Conservation (phyloP, 2,888 invertebrate species). For the Trissonchulus latispiculum region DNA sequence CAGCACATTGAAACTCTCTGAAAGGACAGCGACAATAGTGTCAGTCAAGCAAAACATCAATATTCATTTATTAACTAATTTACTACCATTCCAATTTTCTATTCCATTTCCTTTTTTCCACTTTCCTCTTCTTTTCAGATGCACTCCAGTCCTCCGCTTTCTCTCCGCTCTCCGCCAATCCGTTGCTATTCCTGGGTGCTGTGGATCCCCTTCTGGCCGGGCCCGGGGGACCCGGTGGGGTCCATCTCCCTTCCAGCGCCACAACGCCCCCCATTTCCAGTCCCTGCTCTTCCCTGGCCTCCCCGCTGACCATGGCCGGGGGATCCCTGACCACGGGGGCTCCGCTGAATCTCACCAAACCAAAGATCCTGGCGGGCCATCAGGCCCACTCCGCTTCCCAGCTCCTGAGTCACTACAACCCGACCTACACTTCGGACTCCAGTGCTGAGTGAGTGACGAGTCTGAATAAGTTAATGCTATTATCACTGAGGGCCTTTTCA, state of each 20-base stretch:
- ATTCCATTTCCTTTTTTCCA: too few species aligned
- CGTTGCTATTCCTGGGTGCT: not conserved
- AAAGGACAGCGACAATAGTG: too few species aligned
- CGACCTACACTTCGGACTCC: not conserved
- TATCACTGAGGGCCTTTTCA: too few species aligned
- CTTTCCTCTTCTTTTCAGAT: not conserved
- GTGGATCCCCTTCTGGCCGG: not conserved
- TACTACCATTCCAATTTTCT: too few species aligned
- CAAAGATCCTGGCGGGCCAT: slow-evolving; percentile 51
- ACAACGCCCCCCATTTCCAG: not conserved
- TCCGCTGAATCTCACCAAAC: slow-evolving; percentile 77
- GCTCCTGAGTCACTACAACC: not conserved
- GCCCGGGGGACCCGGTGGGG: not conserved
- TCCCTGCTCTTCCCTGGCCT: not conserved
- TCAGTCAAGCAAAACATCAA: too few species aligned
- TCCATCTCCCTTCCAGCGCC: not conserved
- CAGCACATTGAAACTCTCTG: too few species aligned
- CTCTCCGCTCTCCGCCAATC: not conserved
- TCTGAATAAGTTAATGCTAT: too few species aligned
- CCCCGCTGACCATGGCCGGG: not conserved
- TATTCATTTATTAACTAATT: too few species aligned
- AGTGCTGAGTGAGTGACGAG: not conserved
- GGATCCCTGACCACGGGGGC: not conserved
- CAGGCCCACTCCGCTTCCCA: not conserved
- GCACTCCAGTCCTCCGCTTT: not conserved